These are phyloP conservation scores for Rhamnusium bicolor DNA, from an alignment of 2,888 invertebrate species.

Conservation along the genomic window DNA sequence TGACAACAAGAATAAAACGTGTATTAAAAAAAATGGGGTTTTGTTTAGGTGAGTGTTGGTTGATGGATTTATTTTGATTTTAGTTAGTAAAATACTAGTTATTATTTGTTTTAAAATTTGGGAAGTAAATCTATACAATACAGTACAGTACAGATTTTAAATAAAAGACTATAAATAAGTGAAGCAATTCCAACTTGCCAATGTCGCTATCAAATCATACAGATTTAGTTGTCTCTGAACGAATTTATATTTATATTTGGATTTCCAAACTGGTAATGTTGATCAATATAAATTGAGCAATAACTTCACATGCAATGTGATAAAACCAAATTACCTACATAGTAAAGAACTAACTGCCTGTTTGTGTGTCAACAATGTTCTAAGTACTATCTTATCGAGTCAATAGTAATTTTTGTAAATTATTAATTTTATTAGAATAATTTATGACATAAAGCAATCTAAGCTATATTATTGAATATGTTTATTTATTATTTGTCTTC, in stretches of 20 bases:
- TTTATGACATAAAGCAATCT: background rate
- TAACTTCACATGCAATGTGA: conserved; percentile 34
- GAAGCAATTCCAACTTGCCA: conserved; percentile 38
- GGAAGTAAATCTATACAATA: too few species aligned
- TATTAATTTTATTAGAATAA: background rate
- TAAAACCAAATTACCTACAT: conserved; percentile 19
- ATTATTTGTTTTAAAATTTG: too few species aligned
- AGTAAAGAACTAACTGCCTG: conserved; percentile 1
- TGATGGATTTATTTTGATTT: too few species aligned
- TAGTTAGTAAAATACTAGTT: too few species aligned
- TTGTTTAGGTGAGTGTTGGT: too few species aligned
- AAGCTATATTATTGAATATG: background rate
- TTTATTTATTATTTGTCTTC: too few species aligned
- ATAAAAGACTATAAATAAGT: conserved; percentile 34
- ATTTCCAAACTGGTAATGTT: conserved; percentile 35
- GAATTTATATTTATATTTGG: conserved; percentile 43
- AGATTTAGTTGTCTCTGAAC: conserved; percentile 38
- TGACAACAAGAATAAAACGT: too few species aligned
- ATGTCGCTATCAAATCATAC: conserved; percentile 31
- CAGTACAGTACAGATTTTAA: conserved; percentile 9
- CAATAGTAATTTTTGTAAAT: background rate
- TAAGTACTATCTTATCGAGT: background rate
- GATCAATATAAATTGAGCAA: conserved; percentile 37
- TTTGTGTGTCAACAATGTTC: conserved; percentile 1
- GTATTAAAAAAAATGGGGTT: too few species aligned